These are phyloP conservation scores for Tipula unca DNA, from an alignment of 2,888 invertebrate genomes.

Conservation along the genomic window DNA sequence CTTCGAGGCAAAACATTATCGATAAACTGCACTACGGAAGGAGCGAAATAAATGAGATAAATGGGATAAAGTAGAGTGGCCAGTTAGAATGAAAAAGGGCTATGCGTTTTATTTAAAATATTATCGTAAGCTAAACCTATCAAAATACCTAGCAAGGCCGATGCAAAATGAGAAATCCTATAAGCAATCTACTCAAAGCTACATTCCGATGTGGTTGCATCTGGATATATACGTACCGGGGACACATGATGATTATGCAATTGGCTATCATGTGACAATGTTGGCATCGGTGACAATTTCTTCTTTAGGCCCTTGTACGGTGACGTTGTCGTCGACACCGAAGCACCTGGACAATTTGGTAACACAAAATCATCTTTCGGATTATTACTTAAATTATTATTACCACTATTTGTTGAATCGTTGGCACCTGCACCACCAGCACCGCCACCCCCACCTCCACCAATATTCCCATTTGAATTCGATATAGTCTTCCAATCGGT, in stretches of 20 bases:
- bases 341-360: constrained; percentile 27
- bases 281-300: constrained; percentile 26
- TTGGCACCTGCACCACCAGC: not conserved
- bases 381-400: not conserved
- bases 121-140: no score
- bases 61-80: no score
- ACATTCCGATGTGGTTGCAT: not conserved
- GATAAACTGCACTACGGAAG: no score
- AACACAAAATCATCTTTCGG: constrained; percentile 26
- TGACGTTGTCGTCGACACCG: constrained; percentile 22
- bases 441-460: not conserved
- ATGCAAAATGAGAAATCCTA: no score
- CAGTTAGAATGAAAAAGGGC: no score
- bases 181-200: no score
- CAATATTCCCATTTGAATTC: not conserved
- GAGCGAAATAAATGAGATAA: no score
- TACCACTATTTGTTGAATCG: not conserved
- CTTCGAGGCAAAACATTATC: no score
- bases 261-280: constrained; percentile 23
- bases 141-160: no score
- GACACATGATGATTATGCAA: not conserved
- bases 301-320: constrained; percentile 26
- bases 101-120: no score
- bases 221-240: constrained; percentile 15
- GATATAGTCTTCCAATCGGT: constrained; percentile 27